Conservation (phyloP, 30 jellyfish, hydroid and myxozoan genomes). For the Cassiopea xamachana region DNA sequence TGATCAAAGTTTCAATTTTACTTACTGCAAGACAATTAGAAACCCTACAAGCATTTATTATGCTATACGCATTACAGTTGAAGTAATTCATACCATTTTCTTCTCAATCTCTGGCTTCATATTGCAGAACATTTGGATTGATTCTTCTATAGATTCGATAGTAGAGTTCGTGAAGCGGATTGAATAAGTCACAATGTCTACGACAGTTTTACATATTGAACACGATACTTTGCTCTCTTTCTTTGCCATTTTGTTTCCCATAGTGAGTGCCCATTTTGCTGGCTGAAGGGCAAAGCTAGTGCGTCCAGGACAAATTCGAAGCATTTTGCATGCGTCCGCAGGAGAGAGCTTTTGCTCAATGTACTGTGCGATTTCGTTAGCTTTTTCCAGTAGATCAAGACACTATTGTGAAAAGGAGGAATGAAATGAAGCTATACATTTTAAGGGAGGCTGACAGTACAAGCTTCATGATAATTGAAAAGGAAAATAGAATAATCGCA, state of each 20-base stretch:
- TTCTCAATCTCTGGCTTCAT: not conserved
- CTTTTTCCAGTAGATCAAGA: constrained; percentile 2
- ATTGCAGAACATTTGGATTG: constrained; percentile 9
- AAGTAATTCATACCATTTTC: too few species aligned
- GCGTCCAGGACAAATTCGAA: constrained; percentile 14
- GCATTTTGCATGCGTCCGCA: constrained; percentile 14
- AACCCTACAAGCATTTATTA: too few species aligned
- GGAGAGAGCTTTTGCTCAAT: constrained; percentile 13
- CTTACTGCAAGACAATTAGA: too few species aligned
- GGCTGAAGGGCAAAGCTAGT: not conserved
- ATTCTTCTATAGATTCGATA: constrained; percentile 7
- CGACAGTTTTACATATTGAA: constrained; percentile 1
- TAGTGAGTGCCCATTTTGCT: not conserved
- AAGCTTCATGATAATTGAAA: not conserved
- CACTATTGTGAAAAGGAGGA: constrained; percentile 7
- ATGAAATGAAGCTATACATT: not conserved
- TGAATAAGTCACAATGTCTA: not conserved
- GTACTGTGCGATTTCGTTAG: constrained; percentile 5
- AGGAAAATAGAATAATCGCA: not conserved
- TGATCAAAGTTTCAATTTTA: too few species aligned
- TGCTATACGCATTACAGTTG: too few species aligned
- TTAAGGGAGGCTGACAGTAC: not conserved
- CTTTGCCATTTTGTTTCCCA: not conserved
- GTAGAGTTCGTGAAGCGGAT: not conserved
- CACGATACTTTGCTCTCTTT: not conserved